These are phyloP conservation scores for Bovichtus diacanthus DNA, from an alignment of 2,797 vertebrate species.

Conservation along the genomic window DNA sequence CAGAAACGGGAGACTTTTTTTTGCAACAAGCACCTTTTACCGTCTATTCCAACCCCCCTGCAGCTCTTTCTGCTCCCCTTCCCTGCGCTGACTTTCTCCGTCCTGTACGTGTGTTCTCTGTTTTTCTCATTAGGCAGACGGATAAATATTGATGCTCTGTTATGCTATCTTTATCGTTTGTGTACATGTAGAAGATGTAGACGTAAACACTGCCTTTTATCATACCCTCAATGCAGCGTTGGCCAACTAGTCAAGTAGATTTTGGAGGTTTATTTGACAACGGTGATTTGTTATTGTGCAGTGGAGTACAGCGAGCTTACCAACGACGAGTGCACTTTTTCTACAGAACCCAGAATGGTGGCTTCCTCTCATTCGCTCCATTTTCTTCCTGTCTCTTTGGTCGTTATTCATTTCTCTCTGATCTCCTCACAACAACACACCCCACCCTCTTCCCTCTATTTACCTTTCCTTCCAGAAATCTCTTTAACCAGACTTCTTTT, in stretches of 20 bases:
- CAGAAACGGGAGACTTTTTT: constrained; percentile 30
- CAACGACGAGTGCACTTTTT: constrained; percentile 46
- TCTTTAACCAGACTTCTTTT: constrained; percentile 26
- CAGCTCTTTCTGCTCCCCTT: background rate
- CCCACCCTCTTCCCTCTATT: constrained; percentile 64
- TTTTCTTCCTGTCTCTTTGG: constrained; percentile 60
- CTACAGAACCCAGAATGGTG: constrained; percentile 43
- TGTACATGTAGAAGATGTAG: constrained; percentile 57
- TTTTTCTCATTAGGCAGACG: constrained; percentile 64
- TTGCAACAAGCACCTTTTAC: constrained; percentile 2
- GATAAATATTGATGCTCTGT: constrained; percentile 67
- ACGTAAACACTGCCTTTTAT: constrained; percentile 76
- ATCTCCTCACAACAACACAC: constrained; percentile 58
- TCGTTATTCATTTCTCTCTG: constrained; percentile 57
- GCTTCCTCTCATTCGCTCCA: constrained; percentile 58
- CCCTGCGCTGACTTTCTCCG: constrained; percentile 18
- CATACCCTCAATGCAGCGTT: constrained; percentile 28
- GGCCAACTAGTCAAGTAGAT: constrained; percentile 39
- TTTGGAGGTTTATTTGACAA: constrained; percentile 75
- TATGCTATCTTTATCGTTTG: constrained; percentile 78
- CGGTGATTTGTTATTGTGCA: constrained; percentile 69
- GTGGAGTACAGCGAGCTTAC: constrained; percentile 26
- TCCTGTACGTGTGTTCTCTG: constrained; percentile 37
- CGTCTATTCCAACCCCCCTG: background rate
- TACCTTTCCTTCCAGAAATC: constrained; percentile 65